phyloP scores from a whole-genome alignment of 2,113 vertebrate genomes.

The Turnix velox region DNA sequence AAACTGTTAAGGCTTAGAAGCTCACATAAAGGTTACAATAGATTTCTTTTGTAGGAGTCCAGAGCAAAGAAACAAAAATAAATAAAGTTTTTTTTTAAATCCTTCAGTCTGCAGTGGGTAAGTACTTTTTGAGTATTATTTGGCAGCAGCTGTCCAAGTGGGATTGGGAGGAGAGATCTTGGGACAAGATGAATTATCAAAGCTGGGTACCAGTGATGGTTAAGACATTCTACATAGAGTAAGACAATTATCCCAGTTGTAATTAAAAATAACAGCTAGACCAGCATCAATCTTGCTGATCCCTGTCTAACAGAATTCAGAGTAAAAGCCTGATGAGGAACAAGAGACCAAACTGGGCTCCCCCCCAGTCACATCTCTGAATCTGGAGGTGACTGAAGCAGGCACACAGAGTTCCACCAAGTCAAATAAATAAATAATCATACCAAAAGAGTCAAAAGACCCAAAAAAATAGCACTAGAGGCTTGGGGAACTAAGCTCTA shows the following conservation, averaged over 20 bases:
- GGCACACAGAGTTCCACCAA: background rate
- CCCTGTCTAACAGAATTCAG: background rate
- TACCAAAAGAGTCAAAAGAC: background rate
- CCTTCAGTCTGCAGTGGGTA: background rate
- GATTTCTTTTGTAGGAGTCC: background rate
- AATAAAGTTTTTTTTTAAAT: background rate
- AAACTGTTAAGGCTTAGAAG: too few species aligned
- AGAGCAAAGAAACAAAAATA: background rate
- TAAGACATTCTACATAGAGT: background rate
- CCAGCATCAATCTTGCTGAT: background rate
- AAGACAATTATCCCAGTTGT: background rate
- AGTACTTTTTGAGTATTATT: background rate
- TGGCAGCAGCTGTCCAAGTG: background rate
- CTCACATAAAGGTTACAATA: rapidly evolving
- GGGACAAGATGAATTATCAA: background rate
- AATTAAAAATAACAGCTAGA: background rate
- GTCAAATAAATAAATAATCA: too few species aligned
- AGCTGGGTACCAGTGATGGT: rapidly evolving
- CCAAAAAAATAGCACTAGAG: too few species aligned
- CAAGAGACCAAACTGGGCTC: background rate
- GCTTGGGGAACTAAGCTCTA: background rate
- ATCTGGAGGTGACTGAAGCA: background rate
- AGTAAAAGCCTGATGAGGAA: background rate
- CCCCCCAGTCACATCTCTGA: background rate
- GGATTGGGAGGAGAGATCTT: background rate